These are phyloP conservation scores for Mico argentatus DNA, from an alignment of 2,797 vertebrate genomes.

Conservation along the genomic window DNA sequence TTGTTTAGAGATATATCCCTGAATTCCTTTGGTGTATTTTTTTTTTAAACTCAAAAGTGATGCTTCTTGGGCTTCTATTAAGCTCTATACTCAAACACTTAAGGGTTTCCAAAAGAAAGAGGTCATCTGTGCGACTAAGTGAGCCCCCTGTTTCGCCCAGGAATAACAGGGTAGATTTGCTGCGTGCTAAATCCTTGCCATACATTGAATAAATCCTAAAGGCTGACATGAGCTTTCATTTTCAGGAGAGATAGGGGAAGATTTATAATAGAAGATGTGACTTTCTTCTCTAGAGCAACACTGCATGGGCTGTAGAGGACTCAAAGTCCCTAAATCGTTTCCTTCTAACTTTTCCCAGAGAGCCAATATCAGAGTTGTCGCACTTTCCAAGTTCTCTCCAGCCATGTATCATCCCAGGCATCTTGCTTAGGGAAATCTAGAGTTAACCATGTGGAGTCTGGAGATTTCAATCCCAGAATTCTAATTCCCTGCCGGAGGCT, in stretches of 20 bases:
- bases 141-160: not conserved
- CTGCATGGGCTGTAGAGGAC: not conserved
- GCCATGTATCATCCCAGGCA: not conserved
- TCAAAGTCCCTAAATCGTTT: not conserved
- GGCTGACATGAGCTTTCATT: not conserved
- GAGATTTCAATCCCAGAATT: conserved; percentile 28
- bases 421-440: conserved; percentile 1
- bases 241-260: not conserved
- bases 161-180: not conserved
- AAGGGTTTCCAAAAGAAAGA: not conserved
- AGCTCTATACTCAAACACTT: not conserved
- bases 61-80: not conserved
- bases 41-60: conserved; percentile 32
- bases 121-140: not conserved
- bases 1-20: not conserved
- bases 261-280: not conserved
- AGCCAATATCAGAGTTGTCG: not conserved
- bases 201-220: not conserved
- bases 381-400: not conserved
- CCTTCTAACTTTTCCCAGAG: too few species aligned
- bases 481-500: conserved; percentile 42
- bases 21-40: not conserved
- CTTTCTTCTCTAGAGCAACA: not conserved
- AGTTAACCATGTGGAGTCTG: conserved; percentile 25
- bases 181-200: not conserved